Evolutionary conservation across 1,140 invertebrate species (phyloP), one percentile per base, ranked within the genome.

Genomic region (Drosophila pectinifera): DNA sequence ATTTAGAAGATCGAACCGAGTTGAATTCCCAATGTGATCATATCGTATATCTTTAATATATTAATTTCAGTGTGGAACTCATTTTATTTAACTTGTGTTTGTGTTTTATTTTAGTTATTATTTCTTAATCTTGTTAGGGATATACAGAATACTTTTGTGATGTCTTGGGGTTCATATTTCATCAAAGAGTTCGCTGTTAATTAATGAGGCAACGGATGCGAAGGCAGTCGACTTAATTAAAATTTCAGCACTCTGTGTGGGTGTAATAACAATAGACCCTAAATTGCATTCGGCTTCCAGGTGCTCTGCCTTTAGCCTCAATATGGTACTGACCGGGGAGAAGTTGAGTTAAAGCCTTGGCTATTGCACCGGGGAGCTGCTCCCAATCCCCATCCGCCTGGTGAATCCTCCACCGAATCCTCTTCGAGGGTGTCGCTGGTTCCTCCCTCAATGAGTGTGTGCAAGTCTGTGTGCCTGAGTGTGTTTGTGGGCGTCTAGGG

Each of bases 241-340:
- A 61, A 36, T 18, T 43, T 24, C 6, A 26, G 5, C 41, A 14
- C 24, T 18, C 7, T 26, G 20, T n/a, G 13, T 42, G 24, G 20
- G 26, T 34, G 28, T 34, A 51, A 28, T n/a, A 28, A 46, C 13
- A 22, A n/a, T 57, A 16, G 16, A 36, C n/a, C 20, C 20, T 24
- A 42, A 49, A 64, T 64, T 68, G 64, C 45, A 68, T 26, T 68
- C 22, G 22, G 14, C 46, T 39, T 68, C 58, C 31, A 46, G 18
- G 46, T 26, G 43, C 69, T 70, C 64, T 88, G 83, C 89, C 83
- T 88, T 88, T 88, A 76, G 82, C 69, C 62, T 67, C 55, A 62
- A 79, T 83, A 46, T 42, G 31, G 38, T 26, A 62, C 42, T 53
- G 53, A 64, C n/a, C 48, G 26, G 11, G 10, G 48, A 11, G 48